Evolutionary conservation across 2,113 vertebrate species (phyloP), one percentile per base, ranked within the genome.

Genomic region (Bothrops jararaca): DNA sequence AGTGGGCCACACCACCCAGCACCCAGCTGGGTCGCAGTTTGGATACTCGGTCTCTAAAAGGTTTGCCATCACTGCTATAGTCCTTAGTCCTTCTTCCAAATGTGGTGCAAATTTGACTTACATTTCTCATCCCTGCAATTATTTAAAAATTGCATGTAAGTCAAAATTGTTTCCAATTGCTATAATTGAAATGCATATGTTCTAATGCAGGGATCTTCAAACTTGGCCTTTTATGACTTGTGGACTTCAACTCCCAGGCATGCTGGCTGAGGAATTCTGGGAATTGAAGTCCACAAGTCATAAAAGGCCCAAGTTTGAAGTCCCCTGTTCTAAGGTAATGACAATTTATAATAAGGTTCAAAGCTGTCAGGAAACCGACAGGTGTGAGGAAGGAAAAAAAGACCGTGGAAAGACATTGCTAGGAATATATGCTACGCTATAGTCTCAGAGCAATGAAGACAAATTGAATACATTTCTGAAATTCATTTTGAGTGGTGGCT

Each of bases 381-480:
- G 50, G 13, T 22, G 2, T 56, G 9, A 34, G 12, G 15, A 58
- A 53, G 1, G 3, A 1, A 48, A 64, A 53, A 54, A 45, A 86
- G 45, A 29, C 15, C 5, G 10, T 26, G 1, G 42, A 54, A 90
- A 92, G 42, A 92, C 56, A 89, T 42, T 86, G 10, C 2, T 12
- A 90, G 91, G 91, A 89, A 89, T 93, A 34, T 93, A 90, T 92
- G 86, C 91, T 95, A 34, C 85, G 92, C 52, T 91, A 91, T 56
- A 90, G 94, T 8, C 34, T 22, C 1, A 12, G 54, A 26, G 88
- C 91, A 57, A 94, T 91, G 93, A 92, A 89, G 92, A 94, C 53
- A 89, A 94, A 91, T 7, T 90, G 34, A 52, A 88, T 89, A 92
- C 6, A 93, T 96, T 95, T 94, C 94, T 95, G 95, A 0, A 80